Percentiles rank a stretch among this genome's conserved stretches.
Evolutionary conservation across 2,888 invertebrate species (phyloP).

Genomic region (Orthonevra nobilis): DNA sequence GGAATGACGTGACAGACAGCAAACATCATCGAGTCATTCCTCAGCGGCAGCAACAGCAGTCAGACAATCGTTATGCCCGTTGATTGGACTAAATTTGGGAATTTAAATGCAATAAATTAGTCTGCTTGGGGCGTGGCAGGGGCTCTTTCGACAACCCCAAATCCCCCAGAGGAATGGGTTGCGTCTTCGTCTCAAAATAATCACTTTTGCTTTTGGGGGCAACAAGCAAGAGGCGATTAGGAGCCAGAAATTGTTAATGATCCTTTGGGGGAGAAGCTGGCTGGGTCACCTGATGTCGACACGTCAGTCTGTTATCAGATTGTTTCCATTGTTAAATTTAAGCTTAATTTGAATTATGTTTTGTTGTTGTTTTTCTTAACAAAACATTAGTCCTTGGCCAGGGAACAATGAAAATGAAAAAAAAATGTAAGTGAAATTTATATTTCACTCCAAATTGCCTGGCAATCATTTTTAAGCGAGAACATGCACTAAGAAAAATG

Average conservation of each 20-base stretch:
- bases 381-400: background rate
- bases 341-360: constrained; percentile 1
- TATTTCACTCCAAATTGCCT: constrained; percentile 41
- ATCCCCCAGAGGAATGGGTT: constrained; percentile 13
- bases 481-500: constrained; percentile 6
- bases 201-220: constrained; percentile 5
- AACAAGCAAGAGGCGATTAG: constrained; percentile 33
- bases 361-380: background rate
- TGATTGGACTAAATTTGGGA: constrained; percentile 56
- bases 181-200: constrained; percentile 20
- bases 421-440: constrained; percentile 30
- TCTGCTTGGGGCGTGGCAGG: constrained; percentile 53
- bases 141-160: constrained; percentile 5
- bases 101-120: constrained; percentile 59
- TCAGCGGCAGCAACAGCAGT: constrained; percentile 2
- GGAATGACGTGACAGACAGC: constrained; percentile 41
- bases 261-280: constrained; percentile 22
- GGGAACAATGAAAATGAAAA: background rate
- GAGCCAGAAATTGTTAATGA: constrained; percentile 11
- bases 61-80: constrained; percentile 46
- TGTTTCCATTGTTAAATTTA: constrained; percentile 26
- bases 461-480: constrained; percentile 36
- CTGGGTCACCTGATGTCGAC: constrained; percentile 53
- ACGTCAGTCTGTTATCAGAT: constrained; percentile 38
- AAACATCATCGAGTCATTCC: constrained; percentile 39